Base-by-base conservation (phyloP, 2,888 invertebrate species). In the Muschampia plurimacula region DNA sequence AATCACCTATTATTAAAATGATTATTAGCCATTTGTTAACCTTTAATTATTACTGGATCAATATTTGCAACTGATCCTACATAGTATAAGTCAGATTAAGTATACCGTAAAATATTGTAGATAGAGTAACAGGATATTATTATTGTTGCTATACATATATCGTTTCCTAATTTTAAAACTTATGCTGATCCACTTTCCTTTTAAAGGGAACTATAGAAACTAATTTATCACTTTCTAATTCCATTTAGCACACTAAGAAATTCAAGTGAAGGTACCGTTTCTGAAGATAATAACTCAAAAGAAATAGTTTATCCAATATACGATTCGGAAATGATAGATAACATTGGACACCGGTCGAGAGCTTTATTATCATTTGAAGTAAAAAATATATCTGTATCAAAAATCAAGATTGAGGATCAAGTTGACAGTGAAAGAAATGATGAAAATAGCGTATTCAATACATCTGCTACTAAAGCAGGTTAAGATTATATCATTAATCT, bases 261-360 rank as follows among this genome's bases (percentile, higher is more conserved):
- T 55, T 55, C 12, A 39, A 66, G 13, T 12, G 1, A 41, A 22
- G 22, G 3, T 28, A 10, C 7, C 0, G 22, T 7, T 6, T 1
- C 64, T 8, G 74, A 72, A 10, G 46, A 55, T 32, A 72, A 74
- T 32, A 39, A 70, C n/a, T 36, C 71, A 36, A n/a, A 57, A 32
- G 73, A 74, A 15, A n/a, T 79, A 2, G 44, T 67, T 0, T 83
- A 83, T 68, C 85, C 87, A 1, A 57, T 77, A 9, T 87, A 87
- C 59, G 86, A 87, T 71, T 76, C 84, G 0, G 87, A 88, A 10
- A 86, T 86, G 81, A 79, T 87, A 13, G 86, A 87, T 1, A 89
- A 89, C 52, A 86, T 88, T 9, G 86, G 84, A 0, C 85, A 88
- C 55, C 85, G 85, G 76, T 90, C 92, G 0, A 86, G 92, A 77